These are phyloP conservation scores for Rhynchotus rufescens DNA, from an alignment of 2,797 vertebrate genomes.

Conservation along the genomic window DNA sequence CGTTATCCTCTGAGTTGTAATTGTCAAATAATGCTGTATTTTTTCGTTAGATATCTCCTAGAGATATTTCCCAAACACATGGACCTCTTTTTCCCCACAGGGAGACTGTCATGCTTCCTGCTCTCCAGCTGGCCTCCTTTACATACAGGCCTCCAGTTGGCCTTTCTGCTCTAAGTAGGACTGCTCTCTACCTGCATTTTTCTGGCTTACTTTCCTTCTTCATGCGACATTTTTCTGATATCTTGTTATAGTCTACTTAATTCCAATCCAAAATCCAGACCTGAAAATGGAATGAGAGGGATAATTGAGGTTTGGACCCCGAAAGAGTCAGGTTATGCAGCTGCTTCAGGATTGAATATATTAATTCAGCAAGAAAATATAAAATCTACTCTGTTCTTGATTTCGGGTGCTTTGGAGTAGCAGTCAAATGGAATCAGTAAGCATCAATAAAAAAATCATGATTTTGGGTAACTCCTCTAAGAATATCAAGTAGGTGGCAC, in stretches of 20 bases:
- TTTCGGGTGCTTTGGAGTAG: background rate
- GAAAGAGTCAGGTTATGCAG: background rate
- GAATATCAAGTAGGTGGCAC: background rate
- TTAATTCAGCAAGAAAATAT: background rate
- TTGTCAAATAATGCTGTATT: background rate
- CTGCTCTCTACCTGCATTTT: background rate
- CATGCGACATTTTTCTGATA: background rate
- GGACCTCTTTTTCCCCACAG: background rate
- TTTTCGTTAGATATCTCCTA: background rate
- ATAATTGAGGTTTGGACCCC: background rate
- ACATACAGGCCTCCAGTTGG: background rate
- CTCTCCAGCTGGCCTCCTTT: background rate
- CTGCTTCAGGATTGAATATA: background rate
- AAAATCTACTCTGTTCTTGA: background rate
- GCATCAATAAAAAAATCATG: background rate
- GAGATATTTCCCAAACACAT: background rate
- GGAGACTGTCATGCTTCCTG: background rate
- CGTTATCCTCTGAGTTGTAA: background rate
- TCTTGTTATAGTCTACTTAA: background rate
- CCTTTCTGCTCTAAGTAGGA: background rate
- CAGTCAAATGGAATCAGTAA: background rate
- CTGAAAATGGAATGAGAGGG: background rate
- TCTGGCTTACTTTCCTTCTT: background rate
- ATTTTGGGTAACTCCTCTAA: background rate
- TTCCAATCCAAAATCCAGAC: background rate